Evolutionary conservation across 2,797 vertebrate genomes (phyloP), one percentile per base, ranked within the genome.

Genomic region (Glossophaga mutica): DNA sequence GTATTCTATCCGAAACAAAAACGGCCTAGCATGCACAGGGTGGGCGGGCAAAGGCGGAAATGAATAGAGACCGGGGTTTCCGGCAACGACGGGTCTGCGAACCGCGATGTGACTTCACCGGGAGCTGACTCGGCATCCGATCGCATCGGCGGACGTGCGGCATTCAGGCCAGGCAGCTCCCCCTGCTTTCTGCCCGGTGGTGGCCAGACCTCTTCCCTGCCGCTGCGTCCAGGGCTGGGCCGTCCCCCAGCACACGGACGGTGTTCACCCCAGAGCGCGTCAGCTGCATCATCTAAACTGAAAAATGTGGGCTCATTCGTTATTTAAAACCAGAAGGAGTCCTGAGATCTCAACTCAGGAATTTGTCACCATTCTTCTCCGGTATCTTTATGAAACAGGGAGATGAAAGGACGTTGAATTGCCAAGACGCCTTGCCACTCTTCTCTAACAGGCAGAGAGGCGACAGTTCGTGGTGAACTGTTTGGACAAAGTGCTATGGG

Each of bases 61-160:
- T 5, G 0, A 37, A 70, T 4, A 18, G 0, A 10, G 19, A 11
- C 19, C 4, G 21, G 67, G 34, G 19, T 5, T 22, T 70, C 11
- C 4, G 19, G 34, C 67, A 1, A 70, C 19, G 18, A 12, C 67
- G 9, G 15, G 19, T 12, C 67, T 68, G 19, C 5, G 3, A 11
- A 39, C 34, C 3, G 67, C 5, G 34, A 37, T 6, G 19, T 9
- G 18, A 22, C 67, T 68, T 11, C 34, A 1, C 16, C 1, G 7
- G n/a, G 32, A n/a, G 62, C 62, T 3, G n/a, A 9, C 32, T 34
- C n/a, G 1, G 65, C 4, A 16, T 21, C 18, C n/a, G n/a, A 19
- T 2, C n/a, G 1, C 65, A 5, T 2, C n/a, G 0, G 65, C n/a
- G 4, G 65, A 19, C 0, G 65, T 0, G 65, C 16, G 6, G n/a